A percentile compares a stretch with the other conserved stretches of the same genome.
Conservation (phyloP, 2,888 invertebrate genomes). For the Amphipoea oculea region DNA sequence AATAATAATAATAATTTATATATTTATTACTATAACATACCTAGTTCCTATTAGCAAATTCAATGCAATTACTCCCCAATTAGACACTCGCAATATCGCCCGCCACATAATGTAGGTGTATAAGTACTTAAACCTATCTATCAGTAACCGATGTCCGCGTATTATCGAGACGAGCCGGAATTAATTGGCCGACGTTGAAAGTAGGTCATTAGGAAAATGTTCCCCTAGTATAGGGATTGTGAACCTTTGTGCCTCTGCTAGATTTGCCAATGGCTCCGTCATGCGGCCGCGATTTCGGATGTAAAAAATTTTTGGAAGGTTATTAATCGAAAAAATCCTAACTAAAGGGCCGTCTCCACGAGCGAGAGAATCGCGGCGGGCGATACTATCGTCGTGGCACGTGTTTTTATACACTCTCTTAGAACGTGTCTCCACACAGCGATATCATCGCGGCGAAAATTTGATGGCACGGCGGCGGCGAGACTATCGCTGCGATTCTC, state of each 20-base stretch:
- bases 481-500: too few relatives aligned
- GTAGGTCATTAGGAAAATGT: conserved; percentile 65
- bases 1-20: too few relatives aligned
- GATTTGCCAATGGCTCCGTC: background rate
- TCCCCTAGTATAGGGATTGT: conserved; percentile 30
- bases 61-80: background rate
- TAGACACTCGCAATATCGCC: background rate
- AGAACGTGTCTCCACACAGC: too few relatives aligned
- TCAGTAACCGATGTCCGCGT: conserved; percentile 38
- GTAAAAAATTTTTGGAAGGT: background rate
- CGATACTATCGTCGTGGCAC: too few relatives aligned
- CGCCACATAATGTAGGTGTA: background rate
- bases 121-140: conserved; percentile 24
- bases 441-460: too few relatives aligned
- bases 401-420: too few relatives aligned
- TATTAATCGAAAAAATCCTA: background rate
- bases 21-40: too few relatives aligned
- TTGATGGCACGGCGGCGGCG: too few relatives aligned
- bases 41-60: background rate
- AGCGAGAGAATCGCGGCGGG: too few relatives aligned
- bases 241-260: conserved; percentile 13
- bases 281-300: background rate
- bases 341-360: too few relatives aligned
- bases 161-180: conserved; percentile 57
- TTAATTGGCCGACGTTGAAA: conserved; percentile 57